A percentile compares a stretch with the other conserved stretches of the same genome.
These are phyloP conservation scores for Apteryx mantelli DNA, from an alignment of 2,113 vertebrate genomes.

Conservation along the genomic window DNA sequence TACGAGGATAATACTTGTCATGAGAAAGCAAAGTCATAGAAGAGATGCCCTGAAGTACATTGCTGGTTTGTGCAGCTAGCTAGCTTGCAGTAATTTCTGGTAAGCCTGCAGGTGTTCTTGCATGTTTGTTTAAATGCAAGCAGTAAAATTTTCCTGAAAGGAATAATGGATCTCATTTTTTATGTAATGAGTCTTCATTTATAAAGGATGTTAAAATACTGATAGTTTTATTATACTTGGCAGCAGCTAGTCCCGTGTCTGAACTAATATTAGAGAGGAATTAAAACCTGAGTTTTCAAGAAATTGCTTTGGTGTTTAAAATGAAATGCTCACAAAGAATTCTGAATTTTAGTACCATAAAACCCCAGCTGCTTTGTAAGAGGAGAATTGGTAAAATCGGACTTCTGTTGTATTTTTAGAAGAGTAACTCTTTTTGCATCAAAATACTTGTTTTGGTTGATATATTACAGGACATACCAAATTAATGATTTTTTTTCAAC, in stretches of 20 bases:
- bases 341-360: background rate
- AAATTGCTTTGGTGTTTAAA: background rate
- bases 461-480: background rate
- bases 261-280: background rate
- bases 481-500: slow-evolving; percentile 50
- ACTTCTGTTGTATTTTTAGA: background rate
- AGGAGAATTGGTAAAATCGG: background rate
- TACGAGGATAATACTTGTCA: fast-evolving
- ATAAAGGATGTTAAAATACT: background rate
- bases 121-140: background rate
- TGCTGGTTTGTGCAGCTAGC: background rate
- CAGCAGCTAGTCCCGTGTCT: background rate
- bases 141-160: background rate
- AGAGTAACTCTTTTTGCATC: background rate
- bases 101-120: background rate
- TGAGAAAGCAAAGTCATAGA: background rate
- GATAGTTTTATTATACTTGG: background rate
- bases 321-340: background rate
- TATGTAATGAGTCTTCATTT: background rate
- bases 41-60: background rate
- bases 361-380: background rate
- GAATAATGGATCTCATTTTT: background rate
- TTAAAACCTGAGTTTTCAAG: background rate
- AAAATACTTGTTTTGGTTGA: background rate
- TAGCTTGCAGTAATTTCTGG: background rate